Base-by-base conservation (phyloP, 2,797 vertebrate species). In the Sebastes diploproa region DNA sequence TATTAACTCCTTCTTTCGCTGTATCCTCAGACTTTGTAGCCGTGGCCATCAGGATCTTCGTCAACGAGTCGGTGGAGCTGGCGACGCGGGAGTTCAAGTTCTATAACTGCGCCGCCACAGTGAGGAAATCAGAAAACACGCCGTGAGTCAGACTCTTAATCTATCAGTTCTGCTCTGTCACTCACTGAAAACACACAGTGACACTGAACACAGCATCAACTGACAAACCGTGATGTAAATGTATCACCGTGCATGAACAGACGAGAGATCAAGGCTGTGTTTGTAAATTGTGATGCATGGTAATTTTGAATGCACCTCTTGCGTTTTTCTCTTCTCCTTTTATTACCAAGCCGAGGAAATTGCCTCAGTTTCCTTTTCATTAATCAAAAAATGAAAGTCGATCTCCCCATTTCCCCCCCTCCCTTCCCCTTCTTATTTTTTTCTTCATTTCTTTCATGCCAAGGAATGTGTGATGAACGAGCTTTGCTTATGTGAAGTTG, bases 61-160 rank as follows among this genome's bases (percentile, higher is more conserved):
- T 89, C 65, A 94, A 92, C 0, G 86, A 90, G 32, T 88, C 74
- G 0, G 93, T 98, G 89, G 95, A 96, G 91, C 95, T 99, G 88
- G 97, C 97, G 0, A 95, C 92, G 2, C 94, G 96, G 75, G 95
- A 94, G 77, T 99, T 97, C 84, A 96, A 96, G 70, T 99, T 99
- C 94, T 99, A 99, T 67, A 97, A 98, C 93, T 99, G 98, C 68
- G 95, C 94, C 10, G 96, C 97, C 75, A 97, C 98, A 55, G 96
- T 97, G 93, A 96, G 93, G 90, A 97, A 96, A 87, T 90, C 93
- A 6, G 95, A 97, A 93, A 98, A 98, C 87, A 96, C 96, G 29
- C 98, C 98, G 98, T 99, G 95, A 98, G 98, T 98, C 72, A 50
- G 86, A 83, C 66, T 72, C 76, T 76, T 82, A 62, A 78, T 89